These are phyloP conservation scores for Elgaria multicarinata DNA, from an alignment of 2,113 vertebrate species.

Conservation along the genomic window DNA sequence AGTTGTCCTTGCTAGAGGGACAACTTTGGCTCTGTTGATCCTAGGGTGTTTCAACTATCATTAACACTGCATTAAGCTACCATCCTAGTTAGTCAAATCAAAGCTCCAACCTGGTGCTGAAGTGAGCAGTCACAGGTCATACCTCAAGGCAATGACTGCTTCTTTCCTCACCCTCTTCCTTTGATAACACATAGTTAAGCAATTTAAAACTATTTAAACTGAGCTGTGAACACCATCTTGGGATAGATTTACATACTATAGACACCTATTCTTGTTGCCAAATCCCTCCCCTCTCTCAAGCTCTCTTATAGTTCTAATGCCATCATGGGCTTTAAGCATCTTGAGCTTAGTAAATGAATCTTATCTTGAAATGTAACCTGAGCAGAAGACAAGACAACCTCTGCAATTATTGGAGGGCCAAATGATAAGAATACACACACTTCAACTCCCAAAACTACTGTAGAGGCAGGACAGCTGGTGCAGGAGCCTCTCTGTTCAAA, in stretches of 20 bases:
- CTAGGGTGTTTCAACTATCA: slow-evolving; percentile 25
- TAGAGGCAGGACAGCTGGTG: background rate
- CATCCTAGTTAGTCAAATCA: background rate
- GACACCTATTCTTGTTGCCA: background rate
- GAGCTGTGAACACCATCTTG: background rate
- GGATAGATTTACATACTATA: background rate
- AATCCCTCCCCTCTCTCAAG: background rate
- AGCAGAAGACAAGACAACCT: background rate
- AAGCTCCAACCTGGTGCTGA: background rate
- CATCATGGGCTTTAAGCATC: background rate
- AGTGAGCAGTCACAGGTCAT: background rate
- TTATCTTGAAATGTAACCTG: background rate
- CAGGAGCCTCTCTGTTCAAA: background rate
- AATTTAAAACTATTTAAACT: background rate
- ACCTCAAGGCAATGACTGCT: background rate
- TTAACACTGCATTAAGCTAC: background rate
- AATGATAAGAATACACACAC: background rate
- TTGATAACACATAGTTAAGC: background rate
- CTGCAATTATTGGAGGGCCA: background rate
- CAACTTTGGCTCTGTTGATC: slow-evolving; percentile 6
- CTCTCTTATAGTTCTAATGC: background rate
- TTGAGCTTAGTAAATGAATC: background rate
- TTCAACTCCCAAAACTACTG: background rate
- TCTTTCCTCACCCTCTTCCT: slow-evolving; percentile 16
- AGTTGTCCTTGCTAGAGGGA: background rate